Evolutionary conservation across 2,797 vertebrate genomes (phyloP).

Genomic region (Cyprinodon diabolis): DNA sequence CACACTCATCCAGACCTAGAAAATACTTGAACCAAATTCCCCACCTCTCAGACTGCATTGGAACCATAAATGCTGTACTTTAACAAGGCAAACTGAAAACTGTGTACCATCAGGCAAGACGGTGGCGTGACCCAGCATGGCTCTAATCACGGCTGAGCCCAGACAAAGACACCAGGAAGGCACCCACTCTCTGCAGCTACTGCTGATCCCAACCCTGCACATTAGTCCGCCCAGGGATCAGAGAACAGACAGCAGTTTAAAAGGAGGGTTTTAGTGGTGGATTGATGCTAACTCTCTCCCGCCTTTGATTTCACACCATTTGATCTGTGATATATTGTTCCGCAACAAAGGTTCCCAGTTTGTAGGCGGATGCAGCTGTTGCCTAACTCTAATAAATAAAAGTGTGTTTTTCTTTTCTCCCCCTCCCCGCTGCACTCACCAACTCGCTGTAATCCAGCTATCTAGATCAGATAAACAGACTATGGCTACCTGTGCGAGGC

Average conservation of each 20-base stretch:
- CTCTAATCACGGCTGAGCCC: constrained; percentile 74
- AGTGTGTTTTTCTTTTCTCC: constrained; percentile 55
- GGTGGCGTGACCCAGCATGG: constrained; percentile 68
- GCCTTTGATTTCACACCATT: constrained; percentile 79
- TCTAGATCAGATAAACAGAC: constrained; percentile 86
- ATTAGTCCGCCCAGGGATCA: constrained; percentile 72
- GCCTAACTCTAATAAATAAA: constrained; percentile 79
- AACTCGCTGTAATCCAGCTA: constrained; percentile 84
- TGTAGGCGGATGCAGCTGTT: constrained; percentile 88
- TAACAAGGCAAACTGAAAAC: constrained; percentile 27
- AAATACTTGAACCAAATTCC: neutral
- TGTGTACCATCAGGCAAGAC: constrained; percentile 28
- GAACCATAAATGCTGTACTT: neutral
- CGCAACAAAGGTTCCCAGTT: constrained; percentile 82
- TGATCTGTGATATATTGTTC: constrained; percentile 85
- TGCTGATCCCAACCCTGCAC: constrained; percentile 61
- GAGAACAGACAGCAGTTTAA: constrained; percentile 75
- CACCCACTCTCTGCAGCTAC: constrained; percentile 70
- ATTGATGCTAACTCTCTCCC: constrained; percentile 79
- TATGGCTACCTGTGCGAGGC: constrained; percentile 86
- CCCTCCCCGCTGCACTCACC: constrained; percentile 72
- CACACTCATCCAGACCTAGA: neutral
- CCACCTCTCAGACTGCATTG: neutral
- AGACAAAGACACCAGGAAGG: constrained; percentile 80
- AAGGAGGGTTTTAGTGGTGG: constrained; percentile 67